phyloP scores from a whole-genome alignment of 2,888 invertebrate genomes.

The Amphipoea lucens region DNA sequence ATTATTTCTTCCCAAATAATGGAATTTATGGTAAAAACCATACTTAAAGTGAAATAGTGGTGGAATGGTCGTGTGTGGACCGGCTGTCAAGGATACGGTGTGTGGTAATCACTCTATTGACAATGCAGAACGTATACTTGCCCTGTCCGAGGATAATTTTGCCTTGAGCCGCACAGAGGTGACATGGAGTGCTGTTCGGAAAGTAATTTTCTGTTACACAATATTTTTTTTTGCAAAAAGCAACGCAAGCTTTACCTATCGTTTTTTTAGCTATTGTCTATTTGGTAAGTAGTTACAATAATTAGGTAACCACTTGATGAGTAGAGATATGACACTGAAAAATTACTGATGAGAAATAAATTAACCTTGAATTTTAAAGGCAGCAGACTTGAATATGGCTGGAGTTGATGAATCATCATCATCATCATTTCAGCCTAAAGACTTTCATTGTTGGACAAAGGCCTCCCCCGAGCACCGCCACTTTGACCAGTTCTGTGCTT shows the following conservation, averaged over 20 bases:
- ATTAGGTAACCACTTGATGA: not conserved
- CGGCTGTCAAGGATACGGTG: constrained; percentile 75
- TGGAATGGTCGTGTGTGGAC: constrained; percentile 63
- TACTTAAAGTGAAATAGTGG: constrained; percentile 32
- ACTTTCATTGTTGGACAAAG: too few relatives aligned
- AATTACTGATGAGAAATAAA: not conserved
- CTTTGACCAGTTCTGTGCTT: too few relatives aligned
- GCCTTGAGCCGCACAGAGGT: constrained; percentile 63
- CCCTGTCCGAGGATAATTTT: constrained; percentile 76
- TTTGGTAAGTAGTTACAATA: not conserved
- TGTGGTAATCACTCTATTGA: constrained; percentile 84
- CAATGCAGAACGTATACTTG: constrained; percentile 80
- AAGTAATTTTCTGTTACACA: not conserved
- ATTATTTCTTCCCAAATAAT: constrained; percentile 11
- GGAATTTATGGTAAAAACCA: constrained; percentile 8
- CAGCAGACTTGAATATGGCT: too few relatives aligned
- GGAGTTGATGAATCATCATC: too few relatives aligned
- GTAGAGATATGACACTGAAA: not conserved
- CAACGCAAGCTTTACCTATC: not conserved
- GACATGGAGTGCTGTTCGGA: constrained; percentile 62
- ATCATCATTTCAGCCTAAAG: too few relatives aligned
- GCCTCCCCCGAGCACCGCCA: too few relatives aligned
- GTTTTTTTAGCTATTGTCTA: not conserved
- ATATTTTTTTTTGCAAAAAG: not conserved
- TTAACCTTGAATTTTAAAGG: not conserved